Percentiles rank a stretch among this genome's conserved stretches.
phyloP scores from a whole-genome alignment of 2,888 invertebrate genomes.

The Amphipyra tragopoginis region DNA sequence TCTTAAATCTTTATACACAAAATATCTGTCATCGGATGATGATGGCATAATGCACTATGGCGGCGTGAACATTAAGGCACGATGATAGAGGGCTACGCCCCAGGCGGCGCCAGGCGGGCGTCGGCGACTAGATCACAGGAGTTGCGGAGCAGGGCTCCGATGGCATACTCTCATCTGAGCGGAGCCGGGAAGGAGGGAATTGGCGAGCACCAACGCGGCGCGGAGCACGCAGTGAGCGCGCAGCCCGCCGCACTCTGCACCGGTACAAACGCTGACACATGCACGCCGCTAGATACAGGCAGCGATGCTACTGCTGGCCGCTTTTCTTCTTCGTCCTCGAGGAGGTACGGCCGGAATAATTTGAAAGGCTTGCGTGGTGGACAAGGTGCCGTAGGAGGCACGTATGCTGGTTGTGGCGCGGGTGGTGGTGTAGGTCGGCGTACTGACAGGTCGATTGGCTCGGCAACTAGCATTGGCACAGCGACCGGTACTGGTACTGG shows the following conservation, averaged over 20 bases:
- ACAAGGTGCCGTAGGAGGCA: slow-evolving; percentile 70
- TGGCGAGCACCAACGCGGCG: slow-evolving; percentile 92
- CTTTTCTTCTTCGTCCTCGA: slow-evolving; percentile 90
- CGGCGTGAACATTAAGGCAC: slow-evolving; percentile 88
- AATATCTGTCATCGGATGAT: slow-evolving; percentile 85
- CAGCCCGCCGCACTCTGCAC: slow-evolving; percentile 84
- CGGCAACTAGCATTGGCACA: slow-evolving; percentile 69
- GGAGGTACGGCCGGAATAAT: slow-evolving; percentile 94
- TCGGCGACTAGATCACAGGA: slow-evolving; percentile 89
- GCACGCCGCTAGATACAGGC: slow-evolving; percentile 77
- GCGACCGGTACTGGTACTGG: slow-evolving; percentile 69
- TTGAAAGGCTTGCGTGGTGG: slow-evolving; percentile 92
- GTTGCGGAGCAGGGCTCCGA: slow-evolving; percentile 79
- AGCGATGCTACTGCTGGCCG: slow-evolving; percentile 78
- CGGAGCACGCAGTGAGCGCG: slow-evolving; percentile 76
- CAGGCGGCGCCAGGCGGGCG: slow-evolving; percentile 87
- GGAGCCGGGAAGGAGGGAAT: slow-evolving; percentile 90
- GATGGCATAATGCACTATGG: slow-evolving; percentile 88
- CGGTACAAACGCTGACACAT: slow-evolving; percentile 86
- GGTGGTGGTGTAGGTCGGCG: slow-evolving; percentile 80
- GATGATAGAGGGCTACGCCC: slow-evolving; percentile 87
- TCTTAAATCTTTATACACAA: slow-evolving; percentile 85
- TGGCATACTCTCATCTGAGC: slow-evolving; percentile 84
- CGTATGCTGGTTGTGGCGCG: slow-evolving; percentile 69
- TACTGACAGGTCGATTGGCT: slow-evolving; percentile 82